phyloP scores from a whole-genome alignment of 2,113 vertebrate species.

The Brachypteracias leptosomus region DNA sequence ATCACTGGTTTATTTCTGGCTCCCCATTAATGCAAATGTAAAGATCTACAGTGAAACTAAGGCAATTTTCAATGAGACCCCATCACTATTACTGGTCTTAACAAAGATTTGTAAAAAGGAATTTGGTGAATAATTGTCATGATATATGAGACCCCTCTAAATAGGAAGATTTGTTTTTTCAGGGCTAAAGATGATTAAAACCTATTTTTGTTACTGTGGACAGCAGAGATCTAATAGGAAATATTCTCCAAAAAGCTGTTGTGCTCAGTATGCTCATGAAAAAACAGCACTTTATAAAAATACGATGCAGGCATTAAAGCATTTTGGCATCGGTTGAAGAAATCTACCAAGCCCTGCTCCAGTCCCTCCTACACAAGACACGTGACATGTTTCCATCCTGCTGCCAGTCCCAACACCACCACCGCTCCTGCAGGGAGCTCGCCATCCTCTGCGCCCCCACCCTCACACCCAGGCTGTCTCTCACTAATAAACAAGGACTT shows the following conservation, averaged over 20 bases:
- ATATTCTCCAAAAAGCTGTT: neutral
- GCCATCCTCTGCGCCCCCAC: accelerated
- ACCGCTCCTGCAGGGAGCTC: neutral
- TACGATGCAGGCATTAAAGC: neutral
- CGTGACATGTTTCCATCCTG: accelerated
- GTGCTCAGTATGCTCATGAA: neutral
- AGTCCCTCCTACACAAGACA: neutral
- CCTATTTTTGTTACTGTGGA: neutral
- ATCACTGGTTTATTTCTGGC: neutral
- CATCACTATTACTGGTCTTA: neutral
- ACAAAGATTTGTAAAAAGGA: neutral
- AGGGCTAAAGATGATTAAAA: neutral
- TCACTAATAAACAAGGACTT: accelerated
- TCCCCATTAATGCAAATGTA: neutral
- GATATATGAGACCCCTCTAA: neutral
- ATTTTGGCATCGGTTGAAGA: neutral
- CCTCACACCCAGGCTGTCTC: neutral
- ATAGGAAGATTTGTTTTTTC: neutral
- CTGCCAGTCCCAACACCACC: neutral
- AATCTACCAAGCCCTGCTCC: neutral
- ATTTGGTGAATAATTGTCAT: neutral
- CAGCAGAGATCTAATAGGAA: neutral
- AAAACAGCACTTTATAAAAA: neutral
- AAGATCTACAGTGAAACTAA: neutral
- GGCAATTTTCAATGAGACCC: neutral